phyloP scores from a whole-genome alignment of 2,888 invertebrate species.

The Megamerina dolium region DNA sequence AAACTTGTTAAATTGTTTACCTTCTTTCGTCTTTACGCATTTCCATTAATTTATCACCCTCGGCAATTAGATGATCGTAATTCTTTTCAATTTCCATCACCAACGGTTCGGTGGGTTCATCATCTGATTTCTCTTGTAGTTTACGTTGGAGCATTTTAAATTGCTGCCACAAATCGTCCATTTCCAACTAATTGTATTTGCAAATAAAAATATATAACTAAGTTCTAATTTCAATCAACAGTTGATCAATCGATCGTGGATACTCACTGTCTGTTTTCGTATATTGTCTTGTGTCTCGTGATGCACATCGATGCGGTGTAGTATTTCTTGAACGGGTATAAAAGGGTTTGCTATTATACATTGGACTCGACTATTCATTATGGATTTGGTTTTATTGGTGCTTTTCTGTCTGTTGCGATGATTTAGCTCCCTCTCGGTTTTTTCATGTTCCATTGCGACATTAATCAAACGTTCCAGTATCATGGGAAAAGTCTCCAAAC shows the following conservation, averaged over 20 bases:
- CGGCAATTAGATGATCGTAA: constrained; percentile 44
- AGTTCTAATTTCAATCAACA: not conserved
- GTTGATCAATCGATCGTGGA: not conserved
- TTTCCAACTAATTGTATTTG: constrained; percentile 24
- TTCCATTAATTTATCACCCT: constrained; percentile 45
- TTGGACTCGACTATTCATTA: constrained; percentile 28
- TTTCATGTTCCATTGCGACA: constrained; percentile 23
- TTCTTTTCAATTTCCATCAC: constrained; percentile 47
- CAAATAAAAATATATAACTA: not conserved
- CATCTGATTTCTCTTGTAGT: constrained; percentile 42
- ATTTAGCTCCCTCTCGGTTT: constrained; percentile 17
- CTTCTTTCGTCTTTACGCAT: constrained; percentile 41
- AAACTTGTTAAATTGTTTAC: constrained; percentile 21
- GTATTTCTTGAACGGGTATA: constrained; percentile 38
- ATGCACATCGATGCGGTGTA: constrained; percentile 41
- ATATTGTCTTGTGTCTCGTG: constrained; percentile 43
- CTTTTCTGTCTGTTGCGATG: constrained; percentile 23
- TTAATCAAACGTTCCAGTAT: constrained; percentile 41
- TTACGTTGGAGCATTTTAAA: constrained; percentile 45
- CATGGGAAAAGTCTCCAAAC: constrained; percentile 41
- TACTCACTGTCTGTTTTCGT: constrained; percentile 38
- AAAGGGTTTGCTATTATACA: constrained; percentile 33
- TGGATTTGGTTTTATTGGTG: too few relatives aligned
- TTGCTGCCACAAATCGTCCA: constrained; percentile 46
- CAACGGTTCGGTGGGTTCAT: constrained; percentile 42